These are phyloP conservation scores for Sanderia malayensis DNA, from an alignment of 30 jellyfish, hydroid and myxozoan genomes.

Conservation along the genomic window DNA sequence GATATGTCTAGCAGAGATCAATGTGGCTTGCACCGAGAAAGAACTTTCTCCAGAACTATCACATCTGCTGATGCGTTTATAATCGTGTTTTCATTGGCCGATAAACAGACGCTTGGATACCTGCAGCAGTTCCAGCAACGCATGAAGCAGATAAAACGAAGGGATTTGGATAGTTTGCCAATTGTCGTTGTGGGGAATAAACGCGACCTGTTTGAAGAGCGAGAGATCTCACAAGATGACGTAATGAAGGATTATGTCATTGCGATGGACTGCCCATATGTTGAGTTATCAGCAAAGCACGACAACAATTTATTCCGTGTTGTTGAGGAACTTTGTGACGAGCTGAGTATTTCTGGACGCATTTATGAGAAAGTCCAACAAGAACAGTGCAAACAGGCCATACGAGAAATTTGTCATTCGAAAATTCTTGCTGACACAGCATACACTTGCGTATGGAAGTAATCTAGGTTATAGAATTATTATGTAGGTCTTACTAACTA, in stretches of 20 bases:
- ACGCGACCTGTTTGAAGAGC: conserved; percentile 4
- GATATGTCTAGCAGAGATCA: conserved; percentile 29
- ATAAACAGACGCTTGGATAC: conserved; percentile 28
- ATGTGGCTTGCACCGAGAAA: conserved; percentile 15
- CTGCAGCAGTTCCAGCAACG: conserved; percentile 10
- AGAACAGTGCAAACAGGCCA: no score
- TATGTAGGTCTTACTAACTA: no score
- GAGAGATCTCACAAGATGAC: conserved; percentile 10
- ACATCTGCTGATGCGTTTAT: conserved; percentile 37
- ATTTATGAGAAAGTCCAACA: no score
- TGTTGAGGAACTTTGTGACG: no score
- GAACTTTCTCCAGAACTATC: conserved; percentile 13
- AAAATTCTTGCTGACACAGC: no score
- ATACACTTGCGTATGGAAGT: no score
- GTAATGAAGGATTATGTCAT: conserved; percentile 12
- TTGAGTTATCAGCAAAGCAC: no score
- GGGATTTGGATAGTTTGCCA: conserved; percentile 12
- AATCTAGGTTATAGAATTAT: no score
- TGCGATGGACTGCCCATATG: conserved; percentile 37
- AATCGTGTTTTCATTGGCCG: conserved; percentile 43
- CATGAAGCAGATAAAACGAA: conserved; percentile 22
- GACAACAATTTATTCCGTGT: no score
- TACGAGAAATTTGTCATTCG: no score
- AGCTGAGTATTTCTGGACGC: no score
- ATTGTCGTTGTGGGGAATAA: conserved; percentile 45